phyloP scores from a whole-genome alignment of 2,797 vertebrate genomes.

The Sus cebifrons region DNA sequence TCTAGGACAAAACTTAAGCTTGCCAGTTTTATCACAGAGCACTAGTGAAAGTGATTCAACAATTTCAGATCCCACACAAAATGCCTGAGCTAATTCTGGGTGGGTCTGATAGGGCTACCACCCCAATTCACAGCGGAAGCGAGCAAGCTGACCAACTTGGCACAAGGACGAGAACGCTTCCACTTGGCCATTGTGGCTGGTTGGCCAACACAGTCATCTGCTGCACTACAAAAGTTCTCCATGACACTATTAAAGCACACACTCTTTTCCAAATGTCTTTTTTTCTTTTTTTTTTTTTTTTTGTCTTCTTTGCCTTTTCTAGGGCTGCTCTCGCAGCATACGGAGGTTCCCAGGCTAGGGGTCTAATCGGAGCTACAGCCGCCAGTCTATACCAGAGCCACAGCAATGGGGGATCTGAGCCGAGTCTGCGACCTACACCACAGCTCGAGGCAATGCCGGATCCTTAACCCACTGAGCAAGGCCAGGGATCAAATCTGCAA shows the following conservation, averaged over 20 bases:
- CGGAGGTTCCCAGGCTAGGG: no score
- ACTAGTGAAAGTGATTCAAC: not conserved
- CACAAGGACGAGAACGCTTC: not conserved
- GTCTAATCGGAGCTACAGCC: no score
- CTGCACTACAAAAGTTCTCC: not conserved
- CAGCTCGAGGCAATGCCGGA: no score
- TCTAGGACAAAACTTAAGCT: slow-evolving; percentile 30
- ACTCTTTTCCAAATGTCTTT: not conserved
- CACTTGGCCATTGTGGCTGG: not conserved
- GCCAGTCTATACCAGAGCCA: no score
- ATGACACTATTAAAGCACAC: not conserved
- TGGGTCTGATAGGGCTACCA: not conserved
- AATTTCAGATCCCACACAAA: not conserved
- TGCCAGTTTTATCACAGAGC: not conserved
- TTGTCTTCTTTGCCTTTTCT: no score
- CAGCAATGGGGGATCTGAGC: no score
- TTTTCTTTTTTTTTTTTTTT: not conserved
- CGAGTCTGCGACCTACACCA: no score
- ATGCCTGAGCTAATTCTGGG: not conserved
- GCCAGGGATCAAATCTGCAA: no score
- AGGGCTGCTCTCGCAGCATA: no score
- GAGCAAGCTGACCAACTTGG: not conserved
- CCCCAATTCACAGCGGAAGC: not conserved
- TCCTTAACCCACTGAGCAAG: no score
- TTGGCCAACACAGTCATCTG: not conserved